Conservation (phyloP, 2,113 vertebrate species). For the Cyprinodon tularosa region DNA sequence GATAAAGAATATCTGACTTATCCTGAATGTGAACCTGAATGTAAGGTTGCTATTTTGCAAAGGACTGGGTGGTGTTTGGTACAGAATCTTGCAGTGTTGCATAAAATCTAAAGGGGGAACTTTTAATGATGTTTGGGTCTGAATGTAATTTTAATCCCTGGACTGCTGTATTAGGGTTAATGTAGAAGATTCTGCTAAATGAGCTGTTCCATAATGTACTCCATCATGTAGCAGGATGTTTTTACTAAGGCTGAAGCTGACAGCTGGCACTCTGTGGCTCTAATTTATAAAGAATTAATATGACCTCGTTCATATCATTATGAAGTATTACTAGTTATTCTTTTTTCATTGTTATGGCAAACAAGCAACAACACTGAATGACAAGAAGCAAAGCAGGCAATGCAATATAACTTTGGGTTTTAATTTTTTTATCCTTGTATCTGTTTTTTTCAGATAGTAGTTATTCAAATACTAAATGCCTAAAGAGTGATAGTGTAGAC, state of each 20-base stretch:
- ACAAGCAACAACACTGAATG: neutral
- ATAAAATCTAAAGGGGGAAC: constrained; percentile 54
- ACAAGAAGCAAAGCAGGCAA: neutral
- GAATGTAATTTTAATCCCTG: constrained; percentile 36
- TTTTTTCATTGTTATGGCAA: neutral
- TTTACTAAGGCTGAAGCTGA: neutral
- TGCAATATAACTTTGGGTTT: neutral
- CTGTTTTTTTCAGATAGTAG: neutral
- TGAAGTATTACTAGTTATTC: neutral
- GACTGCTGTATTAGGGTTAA: constrained; percentile 46
- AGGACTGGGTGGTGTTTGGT: neutral
- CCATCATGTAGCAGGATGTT: constrained; percentile 21
- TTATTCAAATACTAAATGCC: neutral
- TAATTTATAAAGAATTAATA: neutral
- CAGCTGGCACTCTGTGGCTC: neutral
- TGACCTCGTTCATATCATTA: neutral
- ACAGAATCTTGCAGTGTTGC: constrained; percentile 10
- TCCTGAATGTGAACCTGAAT: neutral
- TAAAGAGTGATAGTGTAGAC: neutral
- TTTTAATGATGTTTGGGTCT: constrained; percentile 40
- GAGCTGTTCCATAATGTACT: constrained; percentile 27
- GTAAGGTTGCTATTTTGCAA: neutral
- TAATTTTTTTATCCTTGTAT: neutral
- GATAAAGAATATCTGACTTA: neutral
- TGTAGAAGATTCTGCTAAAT: constrained; percentile 34